Percentiles rank a stretch among this genome's conserved stretches.
phyloP scores from a whole-genome alignment of 1,140 invertebrate species.

The Coelopa frigida region DNA sequence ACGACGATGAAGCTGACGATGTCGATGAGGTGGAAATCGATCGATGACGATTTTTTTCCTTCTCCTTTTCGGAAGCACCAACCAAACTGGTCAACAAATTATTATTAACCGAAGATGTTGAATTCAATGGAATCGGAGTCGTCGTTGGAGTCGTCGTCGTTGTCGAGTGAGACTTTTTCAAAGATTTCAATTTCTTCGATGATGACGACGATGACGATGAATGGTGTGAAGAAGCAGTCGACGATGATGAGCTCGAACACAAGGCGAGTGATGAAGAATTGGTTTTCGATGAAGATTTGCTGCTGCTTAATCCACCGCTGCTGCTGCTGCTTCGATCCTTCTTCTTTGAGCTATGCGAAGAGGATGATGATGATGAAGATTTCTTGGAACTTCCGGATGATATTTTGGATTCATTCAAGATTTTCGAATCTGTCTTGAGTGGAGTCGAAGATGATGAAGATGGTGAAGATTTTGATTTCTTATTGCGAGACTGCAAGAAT shows the following conservation, averaged over 20 bases:
- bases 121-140: too few species aligned
- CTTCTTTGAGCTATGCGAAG: slow-evolving; percentile 14
- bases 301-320: slow-evolving; percentile 12
- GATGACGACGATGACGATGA: not conserved
- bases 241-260: not conserved
- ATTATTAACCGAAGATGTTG: not conserved
- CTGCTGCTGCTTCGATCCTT: slow-evolving; percentile 26
- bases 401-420: slow-evolving; percentile 1
- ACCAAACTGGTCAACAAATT: too few species aligned
- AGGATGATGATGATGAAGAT: slow-evolving; percentile 12
- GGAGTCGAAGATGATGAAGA: slow-evolving; percentile 12
- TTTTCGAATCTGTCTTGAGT: not conserved
- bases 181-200: slow-evolving; percentile 6
- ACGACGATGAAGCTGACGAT: not conserved
- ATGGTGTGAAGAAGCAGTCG: slow-evolving; percentile 1
- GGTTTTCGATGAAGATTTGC: slow-evolving; percentile 8
- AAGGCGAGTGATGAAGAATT: slow-evolving; percentile 14
- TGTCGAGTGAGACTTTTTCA: slow-evolving; percentile 4
- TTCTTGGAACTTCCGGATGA: slow-evolving; percentile 9
- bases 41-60: slow-evolving; percentile 21
- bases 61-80: too few species aligned
- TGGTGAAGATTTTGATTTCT: slow-evolving; percentile 43
- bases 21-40: slow-evolving; percentile 28
- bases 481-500: slow-evolving; percentile 52
- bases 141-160: slow-evolving; percentile 1